A percentile compares a stretch with the other conserved stretches of the same genome.
Evolutionary conservation across 2,797 vertebrate genomes (phyloP).

Genomic region (Taeniopygia guttata): DNA sequence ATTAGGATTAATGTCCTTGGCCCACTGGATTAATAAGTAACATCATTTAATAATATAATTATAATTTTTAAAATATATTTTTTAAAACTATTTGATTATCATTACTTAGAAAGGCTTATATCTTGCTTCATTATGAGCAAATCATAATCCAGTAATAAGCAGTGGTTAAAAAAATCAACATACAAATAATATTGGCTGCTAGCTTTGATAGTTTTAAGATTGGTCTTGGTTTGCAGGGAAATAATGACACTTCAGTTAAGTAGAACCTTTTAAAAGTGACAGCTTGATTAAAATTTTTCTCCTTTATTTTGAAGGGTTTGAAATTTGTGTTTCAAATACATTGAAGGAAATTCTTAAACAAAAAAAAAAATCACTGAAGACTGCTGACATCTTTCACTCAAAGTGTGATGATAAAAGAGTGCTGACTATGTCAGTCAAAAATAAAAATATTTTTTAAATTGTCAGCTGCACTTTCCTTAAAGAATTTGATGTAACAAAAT

Average conservation of each 20-base stretch:
- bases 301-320: slow-evolving; percentile 14
- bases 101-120: not conserved
- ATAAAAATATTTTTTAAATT: not conserved
- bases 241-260: not conserved
- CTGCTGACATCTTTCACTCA: not conserved
- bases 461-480: not conserved
- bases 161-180: not conserved
- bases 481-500: not conserved
- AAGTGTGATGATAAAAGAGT: not conserved
- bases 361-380: not conserved
- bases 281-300: not conserved
- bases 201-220: not conserved
- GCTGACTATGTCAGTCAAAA: not conserved
- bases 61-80: not conserved
- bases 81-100: not conserved
- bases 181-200: not conserved
- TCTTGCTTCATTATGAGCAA: not conserved
- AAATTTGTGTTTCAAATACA: not conserved
- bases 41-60: not conserved
- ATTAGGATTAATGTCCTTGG: not conserved
- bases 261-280: not conserved
- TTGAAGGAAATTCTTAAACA: not conserved
- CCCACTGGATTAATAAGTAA: not conserved
- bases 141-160: not conserved
- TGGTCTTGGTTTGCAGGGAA: not conserved